Evolutionary conservation across 64 coral and sea anemone genomes (phyloP).

Genomic region (Porites australiensis): DNA sequence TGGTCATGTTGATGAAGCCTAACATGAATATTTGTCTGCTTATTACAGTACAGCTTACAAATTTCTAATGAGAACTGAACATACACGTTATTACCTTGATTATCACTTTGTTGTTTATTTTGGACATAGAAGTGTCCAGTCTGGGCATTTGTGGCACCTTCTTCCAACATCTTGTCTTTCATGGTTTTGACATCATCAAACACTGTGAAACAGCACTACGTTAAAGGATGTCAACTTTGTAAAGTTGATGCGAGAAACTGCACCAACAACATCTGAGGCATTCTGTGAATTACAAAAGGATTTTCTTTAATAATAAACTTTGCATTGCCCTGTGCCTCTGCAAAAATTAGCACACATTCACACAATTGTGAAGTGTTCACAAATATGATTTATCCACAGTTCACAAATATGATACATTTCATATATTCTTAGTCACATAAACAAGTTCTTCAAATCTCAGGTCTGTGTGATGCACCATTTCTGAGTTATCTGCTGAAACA

Average conservation of each 20-base stretch:
- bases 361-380: too few relatives aligned
- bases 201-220: background rate
- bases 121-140: slow-evolving; percentile 14
- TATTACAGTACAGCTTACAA: background rate
- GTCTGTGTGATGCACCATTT: too few relatives aligned
- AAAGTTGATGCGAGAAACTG: background rate
- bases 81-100: background rate
- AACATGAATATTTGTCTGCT: too few relatives aligned
- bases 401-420: too few relatives aligned
- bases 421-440: too few relatives aligned
- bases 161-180: background rate
- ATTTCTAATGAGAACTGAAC: background rate
- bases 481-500: too few relatives aligned
- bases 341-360: background rate
- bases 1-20: too few relatives aligned
- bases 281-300: slow-evolving; percentile 12
- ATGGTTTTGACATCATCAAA: background rate
- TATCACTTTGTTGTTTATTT: background rate
- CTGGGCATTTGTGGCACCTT: background rate
- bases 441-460: too few relatives aligned
- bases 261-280: background rate
- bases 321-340: too few relatives aligned
- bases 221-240: slow-evolving; percentile 15
- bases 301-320: too few relatives aligned
- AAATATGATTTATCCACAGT: too few relatives aligned